phyloP scores from a whole-genome alignment of 1,140 invertebrate species.

The Drosophila pandora region DNA sequence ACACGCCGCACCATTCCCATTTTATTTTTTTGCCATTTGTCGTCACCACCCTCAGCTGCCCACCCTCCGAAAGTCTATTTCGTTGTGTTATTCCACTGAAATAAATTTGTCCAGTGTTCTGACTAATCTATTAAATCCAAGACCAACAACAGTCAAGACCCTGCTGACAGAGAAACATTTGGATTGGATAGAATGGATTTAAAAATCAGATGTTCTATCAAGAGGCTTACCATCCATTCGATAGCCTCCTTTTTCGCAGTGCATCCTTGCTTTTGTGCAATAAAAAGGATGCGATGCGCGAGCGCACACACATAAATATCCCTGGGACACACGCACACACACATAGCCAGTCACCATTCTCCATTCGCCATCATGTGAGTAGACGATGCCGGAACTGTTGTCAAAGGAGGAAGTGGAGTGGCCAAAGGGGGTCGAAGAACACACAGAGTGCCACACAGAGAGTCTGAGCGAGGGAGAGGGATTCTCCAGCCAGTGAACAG shows the following conservation, averaged over 20 bases:
- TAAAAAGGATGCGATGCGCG: slow-evolving; percentile 77
- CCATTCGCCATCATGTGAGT: slow-evolving; percentile 5
- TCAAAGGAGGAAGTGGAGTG: slow-evolving; percentile 49
- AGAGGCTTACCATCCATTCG: background rate
- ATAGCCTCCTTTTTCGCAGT: background rate
- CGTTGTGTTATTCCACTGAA: slow-evolving; percentile 1
- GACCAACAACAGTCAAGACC: background rate
- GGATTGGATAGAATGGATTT: background rate
- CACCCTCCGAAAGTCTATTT: slow-evolving; percentile 18
- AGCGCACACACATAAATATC: slow-evolving; percentile 78
- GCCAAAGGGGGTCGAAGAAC: slow-evolving; percentile 20
- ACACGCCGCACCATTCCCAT: slow-evolving; percentile 45
- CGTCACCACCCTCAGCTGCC: slow-evolving; percentile 48
- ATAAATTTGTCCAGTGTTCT: background rate
- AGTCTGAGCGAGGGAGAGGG: background rate
- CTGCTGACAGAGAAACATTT: background rate
- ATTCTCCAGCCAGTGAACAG: slow-evolving; percentile 45
- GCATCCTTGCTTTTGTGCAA: slow-evolving; percentile 53
- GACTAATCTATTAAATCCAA: background rate
- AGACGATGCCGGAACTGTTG: slow-evolving; percentile 51
- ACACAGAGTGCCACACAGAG: background rate
- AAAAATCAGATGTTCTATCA: background rate
- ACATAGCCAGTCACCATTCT: background rate
- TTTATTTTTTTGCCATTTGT: slow-evolving; percentile 62
- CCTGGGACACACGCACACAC: slow-evolving; percentile 36